Evolutionary conservation across 2,888 invertebrate genomes (phyloP).

Genomic region (Dromius quadrimaculatus): DNA sequence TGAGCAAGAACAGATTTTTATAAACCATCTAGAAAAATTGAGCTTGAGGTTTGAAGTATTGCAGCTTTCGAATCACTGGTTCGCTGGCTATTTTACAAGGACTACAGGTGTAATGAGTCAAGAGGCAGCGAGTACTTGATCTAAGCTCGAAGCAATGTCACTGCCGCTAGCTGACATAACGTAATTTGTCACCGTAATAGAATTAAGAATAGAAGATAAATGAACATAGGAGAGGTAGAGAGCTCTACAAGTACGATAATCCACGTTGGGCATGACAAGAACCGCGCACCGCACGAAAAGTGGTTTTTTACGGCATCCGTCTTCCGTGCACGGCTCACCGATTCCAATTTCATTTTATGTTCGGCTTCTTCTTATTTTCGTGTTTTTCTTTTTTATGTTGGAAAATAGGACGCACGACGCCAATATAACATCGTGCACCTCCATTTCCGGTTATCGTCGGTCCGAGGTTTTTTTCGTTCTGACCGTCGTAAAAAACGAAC

Average conservation of each 20-base stretch:
- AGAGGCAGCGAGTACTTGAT: constrained; percentile 11
- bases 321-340: constrained; percentile 68
- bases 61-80: too few species aligned
- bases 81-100: not conserved
- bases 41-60: too few species aligned
- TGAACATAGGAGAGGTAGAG: constrained; percentile 43
- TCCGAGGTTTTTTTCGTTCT: constrained; percentile 33
- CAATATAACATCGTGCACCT: constrained; percentile 38
- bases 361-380: constrained; percentile 63
- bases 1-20: too few species aligned
- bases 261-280: constrained; percentile 46
- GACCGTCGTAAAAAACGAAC: constrained; percentile 45
- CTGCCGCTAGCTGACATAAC: constrained; percentile 43
- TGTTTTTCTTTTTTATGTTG: constrained; percentile 49
- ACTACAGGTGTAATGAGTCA: constrained; percentile 50
- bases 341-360: constrained; percentile 72
- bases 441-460: constrained; percentile 46
- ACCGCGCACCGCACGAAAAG: constrained; percentile 28
- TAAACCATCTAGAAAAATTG: too few species aligned
- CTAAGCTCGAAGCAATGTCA: too few species aligned
- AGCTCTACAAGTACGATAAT: constrained; percentile 53
- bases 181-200: constrained; percentile 55
- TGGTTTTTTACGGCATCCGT: constrained; percentile 55
- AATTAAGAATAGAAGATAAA: constrained; percentile 55
- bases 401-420: constrained; percentile 38